phyloP scores from a whole-genome alignment of 2,888 invertebrate species.

The Orchesella flavescens region DNA sequence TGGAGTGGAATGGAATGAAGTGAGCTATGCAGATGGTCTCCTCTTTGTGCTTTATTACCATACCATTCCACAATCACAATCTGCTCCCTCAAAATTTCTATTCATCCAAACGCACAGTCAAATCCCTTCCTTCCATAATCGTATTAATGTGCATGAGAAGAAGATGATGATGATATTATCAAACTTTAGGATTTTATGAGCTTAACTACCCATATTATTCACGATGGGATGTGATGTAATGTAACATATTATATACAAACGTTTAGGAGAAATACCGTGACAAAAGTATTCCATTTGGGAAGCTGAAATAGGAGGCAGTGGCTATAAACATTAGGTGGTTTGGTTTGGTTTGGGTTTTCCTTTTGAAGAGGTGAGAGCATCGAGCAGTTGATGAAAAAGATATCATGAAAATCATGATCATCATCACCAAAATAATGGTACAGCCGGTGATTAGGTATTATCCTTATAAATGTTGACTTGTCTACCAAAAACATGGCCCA shows the following conservation, averaged over 20 bases:
- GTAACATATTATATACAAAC: no score
- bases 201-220: no score
- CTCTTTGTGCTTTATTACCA: no score
- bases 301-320: no score
- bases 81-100: neutral
- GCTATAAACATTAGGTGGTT: conserved; percentile 15
- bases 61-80: no score
- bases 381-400: conserved; percentile 19
- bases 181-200: no score
- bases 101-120: conserved; percentile 30
- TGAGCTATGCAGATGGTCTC: conserved; percentile 12
- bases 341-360: neutral
- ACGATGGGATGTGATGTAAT: no score
- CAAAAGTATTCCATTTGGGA: no score
- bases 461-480: neutral
- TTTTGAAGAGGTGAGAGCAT: conserved; percentile 14
- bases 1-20: no score
- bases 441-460: conserved; percentile 15
- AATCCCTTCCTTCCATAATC: conserved; percentile 23
- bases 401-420: neutral
- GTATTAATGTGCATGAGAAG: no score
- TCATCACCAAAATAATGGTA: conserved; percentile 9
- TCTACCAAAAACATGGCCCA: neutral
- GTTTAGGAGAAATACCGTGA: neutral
- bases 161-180: no score